Evolutionary conservation across 2,888 invertebrate species (phyloP), one percentile per base, ranked within the genome.

Genomic region (Cyclophora albipunctata): DNA sequence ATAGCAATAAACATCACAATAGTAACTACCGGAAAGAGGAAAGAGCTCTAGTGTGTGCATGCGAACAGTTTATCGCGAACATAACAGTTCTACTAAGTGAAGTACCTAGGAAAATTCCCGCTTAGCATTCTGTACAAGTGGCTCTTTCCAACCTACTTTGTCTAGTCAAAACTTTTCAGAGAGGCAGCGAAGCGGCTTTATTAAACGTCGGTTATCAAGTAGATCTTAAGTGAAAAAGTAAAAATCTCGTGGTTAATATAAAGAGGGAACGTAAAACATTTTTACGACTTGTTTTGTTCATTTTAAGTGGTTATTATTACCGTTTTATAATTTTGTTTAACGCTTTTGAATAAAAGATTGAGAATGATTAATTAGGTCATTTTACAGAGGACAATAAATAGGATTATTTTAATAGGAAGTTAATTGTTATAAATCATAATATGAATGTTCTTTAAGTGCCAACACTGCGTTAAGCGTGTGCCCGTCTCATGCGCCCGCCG

Each of bases 141-240:
- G 59, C 64, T 59, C 66, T 64, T 59, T 53, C 54, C 58, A 67
- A 65, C 66, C 69, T 64, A 73, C 69, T 76, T 74, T 64, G 57
- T 67, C 67, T 70, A 65, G 65, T 67, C 58, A 58, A 72, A 80
- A 76, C 66, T 77, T 77, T 66, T 58, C 60, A 5, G 37, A 62
- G 62, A 59, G 57, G 61, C 59, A 57, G 59, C 53, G 60, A 56
- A 58, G 63, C 58, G 59, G 68, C 67, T 73, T 72, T 74, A 73
- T 72, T 73, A 74, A 73, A 68, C 63, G 58, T 54, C 57, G 52
- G 56, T 48, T 58, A 60, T 60, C 55, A 62, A 62, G 56, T 59
- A 57, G 51, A 55, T 59, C 58, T 58, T 60, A 58, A 60, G 59
- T 60, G 59, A 59, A 60, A 60, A 60, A 60, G 55, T 55, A 50